phyloP scores from a whole-genome alignment of 2,113 vertebrate genomes.

The Butorides virescens region DNA sequence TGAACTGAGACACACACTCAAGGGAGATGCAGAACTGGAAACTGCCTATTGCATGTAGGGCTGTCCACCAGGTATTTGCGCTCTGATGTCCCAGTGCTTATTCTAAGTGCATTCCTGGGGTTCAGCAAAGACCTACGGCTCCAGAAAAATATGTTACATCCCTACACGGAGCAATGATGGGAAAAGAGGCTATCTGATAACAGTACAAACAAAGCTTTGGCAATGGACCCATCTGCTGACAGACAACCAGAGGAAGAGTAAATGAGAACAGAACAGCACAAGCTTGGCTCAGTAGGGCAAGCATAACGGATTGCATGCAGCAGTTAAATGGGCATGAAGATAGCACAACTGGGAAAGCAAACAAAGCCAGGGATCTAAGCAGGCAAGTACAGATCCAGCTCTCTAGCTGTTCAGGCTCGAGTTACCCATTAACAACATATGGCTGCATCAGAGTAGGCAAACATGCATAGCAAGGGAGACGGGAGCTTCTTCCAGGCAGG shows the following conservation, averaged over 20 bases:
- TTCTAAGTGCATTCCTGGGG: not conserved
- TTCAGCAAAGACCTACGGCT: not conserved
- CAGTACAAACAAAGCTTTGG: not conserved
- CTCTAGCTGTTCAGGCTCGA: not conserved
- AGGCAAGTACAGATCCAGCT: not conserved
- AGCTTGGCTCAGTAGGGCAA: not conserved
- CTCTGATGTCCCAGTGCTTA: not conserved
- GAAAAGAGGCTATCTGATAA: not conserved
- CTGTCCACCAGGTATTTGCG: not conserved
- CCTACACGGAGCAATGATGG: fast-evolving
- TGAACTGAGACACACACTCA: not conserved
- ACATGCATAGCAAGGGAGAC: not conserved
- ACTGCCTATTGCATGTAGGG: not conserved
- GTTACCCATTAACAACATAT: not conserved
- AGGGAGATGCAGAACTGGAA: not conserved
- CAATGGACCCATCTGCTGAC: not conserved
- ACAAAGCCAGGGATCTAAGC: not conserved
- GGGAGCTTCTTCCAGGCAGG: not conserved
- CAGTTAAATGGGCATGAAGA: not conserved
- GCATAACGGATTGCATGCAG: not conserved
- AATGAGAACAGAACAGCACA: not conserved
- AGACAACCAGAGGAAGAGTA: not conserved
- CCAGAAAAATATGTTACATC: not conserved
- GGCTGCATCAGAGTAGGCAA: not conserved
- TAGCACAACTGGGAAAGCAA: not conserved